Evolutionary conservation across 2,113 vertebrate genomes (phyloP).

Genomic region (Clupea harengus): DNA sequence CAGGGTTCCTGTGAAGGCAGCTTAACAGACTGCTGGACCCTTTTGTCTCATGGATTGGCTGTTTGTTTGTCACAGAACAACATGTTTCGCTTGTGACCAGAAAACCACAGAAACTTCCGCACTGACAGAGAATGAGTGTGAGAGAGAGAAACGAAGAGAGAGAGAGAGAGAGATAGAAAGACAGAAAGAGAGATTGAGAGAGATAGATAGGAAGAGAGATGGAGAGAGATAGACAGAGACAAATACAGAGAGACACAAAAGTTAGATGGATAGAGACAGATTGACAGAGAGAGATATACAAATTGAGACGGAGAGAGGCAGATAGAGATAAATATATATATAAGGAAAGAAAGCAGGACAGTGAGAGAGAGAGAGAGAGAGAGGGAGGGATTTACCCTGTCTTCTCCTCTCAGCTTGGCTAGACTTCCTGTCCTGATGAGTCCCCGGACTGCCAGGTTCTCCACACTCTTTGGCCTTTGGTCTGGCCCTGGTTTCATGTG

Average conservation of each 20-base stretch:
- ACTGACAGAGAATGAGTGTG: neutral
- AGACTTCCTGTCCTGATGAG: neutral
- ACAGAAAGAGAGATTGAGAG: neutral
- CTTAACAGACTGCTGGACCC: neutral
- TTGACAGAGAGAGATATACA: too few species aligned
- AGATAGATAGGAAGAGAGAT: neutral
- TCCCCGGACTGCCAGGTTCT: neutral
- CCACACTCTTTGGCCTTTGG: neutral
- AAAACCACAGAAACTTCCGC: neutral
- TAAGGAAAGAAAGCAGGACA: neutral
- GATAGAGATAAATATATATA: neutral
- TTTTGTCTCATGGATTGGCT: neutral
- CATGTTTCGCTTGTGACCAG: too few species aligned
- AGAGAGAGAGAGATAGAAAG: neutral
- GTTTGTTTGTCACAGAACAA: neutral
- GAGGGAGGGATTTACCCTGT: neutral
- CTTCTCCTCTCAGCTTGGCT: neutral
- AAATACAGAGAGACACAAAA: too few species aligned
- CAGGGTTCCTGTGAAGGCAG: neutral
- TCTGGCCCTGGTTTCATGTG: neutral
- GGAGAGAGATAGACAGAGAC: neutral
- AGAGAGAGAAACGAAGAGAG: too few species aligned
- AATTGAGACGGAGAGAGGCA: too few species aligned
- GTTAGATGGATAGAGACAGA: too few species aligned
- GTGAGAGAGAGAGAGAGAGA: neutral